These are phyloP conservation scores for Siderastrea siderea DNA, from an alignment of 92 coral and sea anemone genomes.

Conservation along the genomic window DNA sequence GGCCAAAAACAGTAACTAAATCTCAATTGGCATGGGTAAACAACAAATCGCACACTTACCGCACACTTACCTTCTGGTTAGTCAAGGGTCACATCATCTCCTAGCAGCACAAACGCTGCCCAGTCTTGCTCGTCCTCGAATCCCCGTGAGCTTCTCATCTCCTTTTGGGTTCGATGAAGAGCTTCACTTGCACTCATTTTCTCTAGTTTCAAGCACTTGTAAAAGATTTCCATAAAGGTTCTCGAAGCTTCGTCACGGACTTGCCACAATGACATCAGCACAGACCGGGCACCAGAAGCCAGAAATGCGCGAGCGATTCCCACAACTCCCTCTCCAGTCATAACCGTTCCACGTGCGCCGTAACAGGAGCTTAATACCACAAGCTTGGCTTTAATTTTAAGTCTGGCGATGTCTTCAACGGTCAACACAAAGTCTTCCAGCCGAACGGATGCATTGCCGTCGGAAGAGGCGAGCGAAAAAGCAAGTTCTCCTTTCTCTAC, in stretches of 20 bases:
- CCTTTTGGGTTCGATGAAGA: slow-evolving; percentile 21
- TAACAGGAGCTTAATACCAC: slow-evolving; percentile 47
- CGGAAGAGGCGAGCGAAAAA: slow-evolving; percentile 41
- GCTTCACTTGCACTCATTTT: slow-evolving; percentile 37
- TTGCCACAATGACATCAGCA: slow-evolving; percentile 37
- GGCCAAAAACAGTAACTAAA: no score
- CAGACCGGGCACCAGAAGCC: slow-evolving; percentile 50
- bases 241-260: slow-evolving; percentile 31
- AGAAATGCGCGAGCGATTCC: slow-evolving; percentile 44
- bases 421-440: slow-evolving; percentile 37
- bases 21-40: no score
- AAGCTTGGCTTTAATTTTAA: slow-evolving; percentile 30
- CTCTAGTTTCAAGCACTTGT: slow-evolving; percentile 22
- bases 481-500: slow-evolving; percentile 53
- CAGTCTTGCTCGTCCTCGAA: neutral
- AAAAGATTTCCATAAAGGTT: slow-evolving; percentile 38
- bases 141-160: neutral
- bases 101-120: slow-evolving; percentile 7
- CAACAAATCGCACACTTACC: no score
- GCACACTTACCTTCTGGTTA: no score
- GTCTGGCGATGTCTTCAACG: slow-evolving; percentile 35
- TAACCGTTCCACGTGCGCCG: slow-evolving; percentile 18
- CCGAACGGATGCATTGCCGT: neutral
- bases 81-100: neutral
- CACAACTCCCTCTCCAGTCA: slow-evolving; percentile 51